These are phyloP conservation scores for Meliscaeva auricollis DNA, from an alignment of 2,888 invertebrate species.

Conservation along the genomic window DNA sequence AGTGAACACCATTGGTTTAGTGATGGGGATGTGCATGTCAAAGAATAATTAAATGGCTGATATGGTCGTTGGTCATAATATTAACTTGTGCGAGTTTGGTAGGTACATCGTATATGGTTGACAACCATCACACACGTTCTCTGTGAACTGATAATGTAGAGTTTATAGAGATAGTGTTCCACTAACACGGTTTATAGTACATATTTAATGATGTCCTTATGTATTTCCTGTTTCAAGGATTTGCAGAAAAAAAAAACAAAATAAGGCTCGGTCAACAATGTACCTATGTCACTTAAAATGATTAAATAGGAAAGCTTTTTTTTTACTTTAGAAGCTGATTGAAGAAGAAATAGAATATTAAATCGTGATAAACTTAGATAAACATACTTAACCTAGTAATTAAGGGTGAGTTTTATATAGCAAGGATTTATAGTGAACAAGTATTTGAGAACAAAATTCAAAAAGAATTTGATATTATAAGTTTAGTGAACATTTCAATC, in stretches of 20 bases:
- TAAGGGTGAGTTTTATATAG: too few relatives aligned
- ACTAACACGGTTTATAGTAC: neutral
- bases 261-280: neutral
- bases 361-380: neutral
- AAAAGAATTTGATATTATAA: too few relatives aligned
- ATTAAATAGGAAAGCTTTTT: slow-evolving; percentile 21
- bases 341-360: slow-evolving; percentile 7
- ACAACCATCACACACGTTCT: neutral
- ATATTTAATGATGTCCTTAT: slow-evolving; percentile 6
- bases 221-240: neutral
- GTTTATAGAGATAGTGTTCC: slow-evolving; percentile 8
- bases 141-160: neutral
- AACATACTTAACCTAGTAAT: too few relatives aligned
- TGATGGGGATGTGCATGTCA: slow-evolving; percentile 41
- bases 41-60: slow-evolving; percentile 26
- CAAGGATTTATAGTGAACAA: too few relatives aligned
- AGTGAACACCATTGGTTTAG: neutral
- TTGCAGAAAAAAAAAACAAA: too few relatives aligned
- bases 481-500: too few relatives aligned
- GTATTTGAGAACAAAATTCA: too few relatives aligned
- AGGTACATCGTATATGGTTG: neutral
- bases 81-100: neutral
- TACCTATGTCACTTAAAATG: slow-evolving; percentile 2
- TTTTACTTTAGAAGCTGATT: neutral
- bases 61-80: neutral